Evolutionary conservation across 2,797 vertebrate genomes (phyloP).

Genomic region (Pantherophis vulpinus): DNA sequence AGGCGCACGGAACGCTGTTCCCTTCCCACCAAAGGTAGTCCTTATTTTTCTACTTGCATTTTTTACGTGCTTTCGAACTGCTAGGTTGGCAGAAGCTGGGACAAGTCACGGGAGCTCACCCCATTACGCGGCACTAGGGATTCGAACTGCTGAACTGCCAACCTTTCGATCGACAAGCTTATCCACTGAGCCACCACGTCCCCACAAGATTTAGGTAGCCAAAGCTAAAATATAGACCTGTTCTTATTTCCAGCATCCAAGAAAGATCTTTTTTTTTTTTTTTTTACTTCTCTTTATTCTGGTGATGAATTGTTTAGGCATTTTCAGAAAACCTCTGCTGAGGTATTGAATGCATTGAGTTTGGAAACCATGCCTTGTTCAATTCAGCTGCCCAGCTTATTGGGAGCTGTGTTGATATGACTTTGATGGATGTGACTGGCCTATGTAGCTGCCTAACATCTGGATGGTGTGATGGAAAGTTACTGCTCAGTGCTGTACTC

Average conservation of each 20-base stretch:
- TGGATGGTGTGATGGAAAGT: neutral
- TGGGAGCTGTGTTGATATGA: neutral
- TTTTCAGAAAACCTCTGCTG: neutral
- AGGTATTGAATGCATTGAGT: neutral
- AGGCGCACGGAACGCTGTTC: too few relatives aligned
- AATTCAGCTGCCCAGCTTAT: neutral
- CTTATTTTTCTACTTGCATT: too few relatives aligned
- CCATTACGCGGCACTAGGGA: too few relatives aligned
- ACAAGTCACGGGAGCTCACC: too few relatives aligned
- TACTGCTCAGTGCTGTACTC: neutral
- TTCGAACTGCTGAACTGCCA: too few relatives aligned
- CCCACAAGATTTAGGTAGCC: neutral
- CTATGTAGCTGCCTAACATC: neutral
- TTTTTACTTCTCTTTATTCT: slow-evolving; percentile 56
- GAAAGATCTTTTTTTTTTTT: slow-evolving; percentile 61
- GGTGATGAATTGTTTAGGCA: slow-evolving; percentile 50
- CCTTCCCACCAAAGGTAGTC: too few relatives aligned
- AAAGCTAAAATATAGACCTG: slow-evolving; percentile 60
- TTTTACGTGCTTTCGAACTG: too few relatives aligned
- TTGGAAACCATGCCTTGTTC: neutral
- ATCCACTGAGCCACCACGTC: too few relatives aligned
- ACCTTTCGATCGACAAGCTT: too few relatives aligned
- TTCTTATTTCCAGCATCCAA: slow-evolving; percentile 69
- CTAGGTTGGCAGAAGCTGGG: too few relatives aligned
- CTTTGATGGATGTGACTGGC: neutral